Evolutionary conservation across 2,888 invertebrate species (phyloP), one percentile per base, ranked within the genome.

Genomic region (Oscheius sp.): DNA sequence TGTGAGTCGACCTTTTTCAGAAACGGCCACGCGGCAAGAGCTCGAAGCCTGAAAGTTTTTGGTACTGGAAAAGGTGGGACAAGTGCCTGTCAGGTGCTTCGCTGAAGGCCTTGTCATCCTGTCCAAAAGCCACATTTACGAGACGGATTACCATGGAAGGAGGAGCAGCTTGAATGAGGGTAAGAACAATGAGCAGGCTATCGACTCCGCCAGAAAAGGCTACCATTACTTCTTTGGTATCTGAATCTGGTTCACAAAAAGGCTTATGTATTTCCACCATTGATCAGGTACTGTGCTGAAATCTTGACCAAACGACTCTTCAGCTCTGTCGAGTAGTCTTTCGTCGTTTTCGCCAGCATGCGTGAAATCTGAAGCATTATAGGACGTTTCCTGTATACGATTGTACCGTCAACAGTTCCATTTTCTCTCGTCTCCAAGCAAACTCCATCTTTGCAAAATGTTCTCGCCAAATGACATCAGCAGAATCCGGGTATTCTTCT

Each of bases 141-240:
- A 86, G 76, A 58, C 79, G 77, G 58, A 87, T 78, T 32, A 32
- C 53, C 76, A 89, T 93, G 5, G 74, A 51, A 1, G 62, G 2
- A 9, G 76, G 57, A n/a, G 76, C 47, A 90, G 92, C 93, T 13
- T 35, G 10, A 9, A 74, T 70, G 1, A 71, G 73, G 0, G 71
- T 76, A 62, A 93, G 91, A 42, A 97, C 94, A 81, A 99, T 90
- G 83, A 97, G 92, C n/a, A 96, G 93, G 76, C 96, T 97, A 90
- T 99, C 99, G 53, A 99, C 92, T 1, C 97, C 97, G 55, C 98
- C 99, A 79, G 98, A 98, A 91, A 97, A 98, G 81, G 96, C 91
- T 74, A 99, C 91, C 58, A 93, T 94, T 48, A 94, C 91, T 21
- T 78, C 42, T 13, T 57, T 11, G 35, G 29, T 11, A 42, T 21